These are phyloP conservation scores for Mylabris phalerata DNA, from an alignment of 1,140 invertebrate genomes.

Conservation along the genomic window DNA sequence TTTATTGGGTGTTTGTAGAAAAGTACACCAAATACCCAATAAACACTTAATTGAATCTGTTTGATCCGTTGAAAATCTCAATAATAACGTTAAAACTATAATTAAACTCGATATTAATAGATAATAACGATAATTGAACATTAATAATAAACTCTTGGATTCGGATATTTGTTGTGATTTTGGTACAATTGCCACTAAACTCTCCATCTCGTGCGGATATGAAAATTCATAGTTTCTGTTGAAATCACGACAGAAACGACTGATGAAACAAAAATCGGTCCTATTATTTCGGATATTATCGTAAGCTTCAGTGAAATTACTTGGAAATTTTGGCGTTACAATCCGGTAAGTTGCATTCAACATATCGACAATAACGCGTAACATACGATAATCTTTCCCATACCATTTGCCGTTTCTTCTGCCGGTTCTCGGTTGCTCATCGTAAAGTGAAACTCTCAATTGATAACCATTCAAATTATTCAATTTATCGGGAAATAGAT, in stretches of 20 bases:
- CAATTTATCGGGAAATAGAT: slow-evolving; percentile 5
- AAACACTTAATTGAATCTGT: too few species aligned
- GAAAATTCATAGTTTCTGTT: slow-evolving; percentile 2
- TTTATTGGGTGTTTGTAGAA: too few species aligned
- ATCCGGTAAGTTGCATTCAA: slow-evolving; percentile 5
- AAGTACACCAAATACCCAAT: too few species aligned
- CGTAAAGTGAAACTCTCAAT: slow-evolving; percentile 1
- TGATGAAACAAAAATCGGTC: slow-evolving; percentile 8
- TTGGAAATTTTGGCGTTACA: background rate
- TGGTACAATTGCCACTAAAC: background rate
- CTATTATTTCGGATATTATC: background rate
- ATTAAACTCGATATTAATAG: too few species aligned
- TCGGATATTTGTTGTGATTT: background rate
- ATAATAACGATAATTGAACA: too few species aligned
- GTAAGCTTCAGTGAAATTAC: background rate
- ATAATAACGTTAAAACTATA: too few species aligned
- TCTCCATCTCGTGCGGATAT: background rate
- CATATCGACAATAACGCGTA: background rate
- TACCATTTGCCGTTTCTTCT: slow-evolving; percentile 2
- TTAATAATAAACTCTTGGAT: background rate
- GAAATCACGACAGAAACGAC: background rate
- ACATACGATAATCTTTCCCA: slow-evolving; percentile 1
- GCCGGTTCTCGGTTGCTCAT: background rate
- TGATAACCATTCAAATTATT: slow-evolving; percentile 4
- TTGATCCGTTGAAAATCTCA: too few species aligned